Evolutionary conservation across 1,140 invertebrate species (phyloP), one percentile per base, ranked within the genome.

Genomic region (Drosophila oshimai): DNA sequence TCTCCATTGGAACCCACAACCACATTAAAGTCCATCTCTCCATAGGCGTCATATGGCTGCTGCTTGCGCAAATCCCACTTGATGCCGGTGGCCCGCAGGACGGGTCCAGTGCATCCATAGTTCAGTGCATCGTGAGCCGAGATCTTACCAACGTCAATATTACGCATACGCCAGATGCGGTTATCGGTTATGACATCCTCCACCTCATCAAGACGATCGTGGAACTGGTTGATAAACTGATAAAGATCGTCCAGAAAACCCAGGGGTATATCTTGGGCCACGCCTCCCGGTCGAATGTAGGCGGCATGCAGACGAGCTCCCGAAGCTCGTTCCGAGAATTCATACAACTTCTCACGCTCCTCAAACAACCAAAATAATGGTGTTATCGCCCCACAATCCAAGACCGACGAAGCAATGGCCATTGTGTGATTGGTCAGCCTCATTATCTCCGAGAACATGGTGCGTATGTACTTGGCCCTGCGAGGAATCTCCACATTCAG

Each of bases 311-410:
- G 94, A 36, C 96, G 92, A 37, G 96, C 96, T 6, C 96, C 96
- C 15, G 95, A 96, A 1, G 95, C 95, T 65, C 96, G 91, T 80
- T 97, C 96, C 89, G 96, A 97, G 90, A 97, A 97, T 90, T 97
- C 96, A 93, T 96, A 95, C 73, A 97, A 90, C 92, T 97, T 97
- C 90, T 97, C 96, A 69, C 96, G 93, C 91, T 97, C 96, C 89
- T 97, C 96, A 91, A 97, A 97, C 26, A 97, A 90, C 96, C 96
- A 97, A 87, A 97, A 97, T 79, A 97, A 95, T 5, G 96, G 96
- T 5, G 96, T 97, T 68, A 97, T 93, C n/a, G 95, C 96, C 17
- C 96, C 96, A 54, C 96, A 92, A 91, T 97, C 96, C 34, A 97
- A 89, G 17, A 95, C 94, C 72, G 96, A 95, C 0, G 95, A 94